These are phyloP conservation scores for Sericinus montela DNA, from an alignment of 2,888 invertebrate species.

Conservation along the genomic window DNA sequence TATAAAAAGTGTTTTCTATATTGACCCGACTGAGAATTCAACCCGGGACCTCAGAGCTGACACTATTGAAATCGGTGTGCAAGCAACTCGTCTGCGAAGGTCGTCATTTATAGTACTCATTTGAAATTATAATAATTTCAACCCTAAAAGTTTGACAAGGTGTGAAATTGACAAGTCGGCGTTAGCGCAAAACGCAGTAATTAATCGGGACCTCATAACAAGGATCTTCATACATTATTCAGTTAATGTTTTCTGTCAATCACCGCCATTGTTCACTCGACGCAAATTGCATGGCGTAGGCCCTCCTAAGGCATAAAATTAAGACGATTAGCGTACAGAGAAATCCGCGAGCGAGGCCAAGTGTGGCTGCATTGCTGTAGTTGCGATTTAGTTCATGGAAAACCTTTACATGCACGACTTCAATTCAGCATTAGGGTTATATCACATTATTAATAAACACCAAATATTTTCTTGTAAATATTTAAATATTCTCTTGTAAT, in stretches of 20 bases:
- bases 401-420: slow-evolving; percentile 42
- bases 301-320: slow-evolving; percentile 38
- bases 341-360: slow-evolving; percentile 50
- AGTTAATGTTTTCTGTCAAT: slow-evolving; percentile 59
- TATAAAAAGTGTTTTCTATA: too few relatives aligned
- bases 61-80: too few relatives aligned
- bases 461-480: too few relatives aligned
- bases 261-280: slow-evolving; percentile 57
- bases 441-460: neutral
- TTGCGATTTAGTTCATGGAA: slow-evolving; percentile 58
- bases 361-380: slow-evolving; percentile 43
- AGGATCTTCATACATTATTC: slow-evolving; percentile 65
- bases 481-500: too few relatives aligned
- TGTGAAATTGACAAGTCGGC: slow-evolving; percentile 64
- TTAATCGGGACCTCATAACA: slow-evolving; percentile 60
- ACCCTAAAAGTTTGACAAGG: slow-evolving; percentile 50
- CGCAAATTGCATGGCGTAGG: slow-evolving; percentile 67
- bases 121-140: slow-evolving; percentile 26
- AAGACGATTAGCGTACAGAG: slow-evolving; percentile 42
- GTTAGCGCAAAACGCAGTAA: slow-evolving; percentile 46
- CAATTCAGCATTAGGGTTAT: slow-evolving; percentile 18
- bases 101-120: too few relatives aligned
- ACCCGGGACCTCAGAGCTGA: too few relatives aligned
- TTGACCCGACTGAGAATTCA: too few relatives aligned
- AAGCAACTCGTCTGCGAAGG: too few relatives aligned